phyloP scores from a whole-genome alignment of 2,113 vertebrate species.

The Kryptolebias marmoratus region DNA sequence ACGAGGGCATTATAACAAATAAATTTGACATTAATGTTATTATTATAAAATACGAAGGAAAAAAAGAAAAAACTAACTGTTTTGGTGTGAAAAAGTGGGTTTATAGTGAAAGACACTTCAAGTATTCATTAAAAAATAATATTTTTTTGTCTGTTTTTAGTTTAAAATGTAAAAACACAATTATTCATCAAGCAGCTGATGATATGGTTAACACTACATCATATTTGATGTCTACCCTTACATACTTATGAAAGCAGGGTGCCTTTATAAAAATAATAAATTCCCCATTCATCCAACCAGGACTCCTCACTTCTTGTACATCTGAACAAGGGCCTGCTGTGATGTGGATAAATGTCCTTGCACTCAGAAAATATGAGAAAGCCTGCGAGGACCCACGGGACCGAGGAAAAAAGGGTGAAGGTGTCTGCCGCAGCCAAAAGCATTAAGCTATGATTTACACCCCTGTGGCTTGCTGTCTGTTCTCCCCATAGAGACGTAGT shows the following conservation, averaged over 20 bases:
- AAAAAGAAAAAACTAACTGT: no score
- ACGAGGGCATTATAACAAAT: not conserved
- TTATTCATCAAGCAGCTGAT: not conserved
- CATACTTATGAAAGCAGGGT: constrained; percentile 25
- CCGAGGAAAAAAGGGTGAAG: constrained; percentile 50
- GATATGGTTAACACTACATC: not conserved
- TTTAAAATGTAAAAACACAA: not conserved
- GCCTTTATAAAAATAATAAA: constrained; percentile 30
- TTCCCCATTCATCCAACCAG: constrained; percentile 24
- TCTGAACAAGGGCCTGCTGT: constrained; percentile 42
- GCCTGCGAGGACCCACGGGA: constrained; percentile 40
- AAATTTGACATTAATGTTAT: not conserved
- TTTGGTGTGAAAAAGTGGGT: no score
- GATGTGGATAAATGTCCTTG: constrained; percentile 59
- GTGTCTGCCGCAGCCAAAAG: constrained; percentile 77
- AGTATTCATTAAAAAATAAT: not conserved
- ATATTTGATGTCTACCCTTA: constrained; percentile 11
- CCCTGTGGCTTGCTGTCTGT: constrained; percentile 68
- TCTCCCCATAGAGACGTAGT: constrained; percentile 71
- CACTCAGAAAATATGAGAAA: constrained; percentile 52
- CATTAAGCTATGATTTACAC: constrained; percentile 82
- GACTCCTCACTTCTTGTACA: constrained; percentile 37
- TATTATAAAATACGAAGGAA: no score
- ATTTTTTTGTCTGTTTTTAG: not conserved
- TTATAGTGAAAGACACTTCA: not conserved